These are phyloP conservation scores for Plusia festucae DNA, from an alignment of 2,888 invertebrate genomes.

Conservation along the genomic window DNA sequence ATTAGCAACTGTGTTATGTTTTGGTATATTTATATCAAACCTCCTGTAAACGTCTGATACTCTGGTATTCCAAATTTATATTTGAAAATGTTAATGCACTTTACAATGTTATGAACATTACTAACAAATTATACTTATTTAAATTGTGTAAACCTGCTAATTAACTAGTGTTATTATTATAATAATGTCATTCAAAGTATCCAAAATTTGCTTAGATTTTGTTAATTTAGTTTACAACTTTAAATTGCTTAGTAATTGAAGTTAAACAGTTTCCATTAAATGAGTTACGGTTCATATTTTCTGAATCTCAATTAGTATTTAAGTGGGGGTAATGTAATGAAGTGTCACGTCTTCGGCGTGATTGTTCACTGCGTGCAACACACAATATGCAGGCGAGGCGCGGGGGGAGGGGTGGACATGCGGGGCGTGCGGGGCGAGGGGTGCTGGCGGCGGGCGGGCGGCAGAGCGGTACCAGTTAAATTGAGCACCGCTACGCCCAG, in stretches of 20 bases:
- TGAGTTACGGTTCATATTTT: constrained; percentile 23
- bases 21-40: constrained; percentile 38
- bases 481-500: constrained; percentile 86
- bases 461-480: constrained; percentile 81
- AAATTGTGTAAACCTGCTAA: background rate
- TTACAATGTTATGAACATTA: background rate
- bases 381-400: constrained; percentile 64
- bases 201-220: constrained; percentile 7
- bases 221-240: constrained; percentile 26
- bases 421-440: constrained; percentile 37
- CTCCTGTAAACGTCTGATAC: constrained; percentile 41
- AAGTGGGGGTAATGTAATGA: constrained; percentile 54
- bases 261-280: constrained; percentile 25
- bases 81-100: constrained; percentile 29
- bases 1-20: constrained; percentile 67
- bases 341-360: constrained; percentile 66
- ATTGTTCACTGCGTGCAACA: constrained; percentile 73
- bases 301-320: constrained; percentile 41
- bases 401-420: constrained; percentile 42
- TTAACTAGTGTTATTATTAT: constrained; percentile 18
- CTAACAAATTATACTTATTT: too few relatives aligned
- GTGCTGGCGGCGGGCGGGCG: constrained; percentile 52
- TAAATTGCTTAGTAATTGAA: constrained; percentile 33
- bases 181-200: constrained; percentile 6
- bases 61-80: constrained; percentile 32